A percentile compares a stretch with the other conserved stretches of the same genome.
These are phyloP conservation scores for Syngnathus rostellatus DNA, from an alignment of 2,797 vertebrate species.

Conservation along the genomic window DNA sequence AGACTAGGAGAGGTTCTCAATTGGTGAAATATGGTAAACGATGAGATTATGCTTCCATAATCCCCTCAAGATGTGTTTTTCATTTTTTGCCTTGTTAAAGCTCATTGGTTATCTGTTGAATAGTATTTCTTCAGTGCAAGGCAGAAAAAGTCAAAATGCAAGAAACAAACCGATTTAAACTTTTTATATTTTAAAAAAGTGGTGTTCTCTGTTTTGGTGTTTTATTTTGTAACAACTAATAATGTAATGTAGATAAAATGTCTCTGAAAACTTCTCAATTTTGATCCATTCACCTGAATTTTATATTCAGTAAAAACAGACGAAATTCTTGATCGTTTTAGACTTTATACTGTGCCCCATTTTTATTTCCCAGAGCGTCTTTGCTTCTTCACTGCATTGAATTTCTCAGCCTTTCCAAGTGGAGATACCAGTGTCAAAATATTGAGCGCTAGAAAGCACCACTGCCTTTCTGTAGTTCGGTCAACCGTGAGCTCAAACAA, in stretches of 20 bases:
- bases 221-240: background rate
- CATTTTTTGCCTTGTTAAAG: background rate
- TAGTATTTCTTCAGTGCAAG: background rate
- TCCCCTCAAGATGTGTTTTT: background rate
- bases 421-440: constrained; percentile 36
- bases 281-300: background rate
- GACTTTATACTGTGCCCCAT: background rate
- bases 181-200: background rate
- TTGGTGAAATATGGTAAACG: constrained; percentile 12
- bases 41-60: background rate
- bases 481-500: constrained; percentile 46
- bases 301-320: background rate
- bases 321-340: background rate
- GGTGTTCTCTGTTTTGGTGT: background rate
- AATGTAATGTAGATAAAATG: background rate
- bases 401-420: constrained; percentile 20
- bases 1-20: constrained; percentile 6
- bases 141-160: background rate
- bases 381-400: constrained; percentile 6
- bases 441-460: constrained; percentile 28
- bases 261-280: background rate
- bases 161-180: background rate
- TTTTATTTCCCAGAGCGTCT: background rate
- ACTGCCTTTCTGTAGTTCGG: constrained; percentile 34
- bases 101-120: background rate